Conservation (phyloP, 2,888 invertebrate genomes). For the Drosophila kuntzei region DNA sequence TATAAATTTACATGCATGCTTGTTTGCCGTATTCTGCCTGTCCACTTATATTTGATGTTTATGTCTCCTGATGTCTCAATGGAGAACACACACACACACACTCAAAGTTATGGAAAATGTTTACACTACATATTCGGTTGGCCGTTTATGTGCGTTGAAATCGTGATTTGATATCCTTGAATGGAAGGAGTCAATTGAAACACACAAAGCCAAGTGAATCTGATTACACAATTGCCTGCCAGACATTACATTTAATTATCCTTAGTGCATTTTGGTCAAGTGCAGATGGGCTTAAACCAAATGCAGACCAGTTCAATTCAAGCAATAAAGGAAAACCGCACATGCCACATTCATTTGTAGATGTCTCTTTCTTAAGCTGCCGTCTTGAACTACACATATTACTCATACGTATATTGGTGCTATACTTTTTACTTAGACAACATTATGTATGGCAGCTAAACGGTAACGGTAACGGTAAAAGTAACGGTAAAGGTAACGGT, state of each 20-base stretch:
- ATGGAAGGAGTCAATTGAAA: conserved; percentile 3
- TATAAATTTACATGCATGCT: conserved; percentile 54
- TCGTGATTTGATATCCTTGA: conserved; percentile 64
- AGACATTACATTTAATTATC: conserved; percentile 69
- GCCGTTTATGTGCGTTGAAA: conserved; percentile 65
- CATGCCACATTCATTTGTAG: conserved; percentile 61
- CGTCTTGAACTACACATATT: conserved; percentile 31
- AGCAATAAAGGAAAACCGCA: conserved; percentile 29
- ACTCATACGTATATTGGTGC: conserved; percentile 34
- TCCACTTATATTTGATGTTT: conserved; percentile 80
- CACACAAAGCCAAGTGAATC: conserved; percentile 14
- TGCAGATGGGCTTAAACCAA: background rate
- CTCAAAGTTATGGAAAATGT: conserved; percentile 45
- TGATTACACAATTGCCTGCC: conserved; percentile 25
- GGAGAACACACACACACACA: conserved; percentile 22
- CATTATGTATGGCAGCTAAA: conserved; percentile 46
- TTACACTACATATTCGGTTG: conserved; percentile 64
- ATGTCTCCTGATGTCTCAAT: conserved; percentile 66
- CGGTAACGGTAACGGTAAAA: conserved; percentile 26
- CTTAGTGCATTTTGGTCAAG: conserved; percentile 47
- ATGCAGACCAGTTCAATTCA: conserved; percentile 1
- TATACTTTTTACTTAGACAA: conserved; percentile 22
- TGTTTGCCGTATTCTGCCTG: conserved; percentile 49
- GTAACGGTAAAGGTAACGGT: conserved; percentile 28
- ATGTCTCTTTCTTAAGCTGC: conserved; percentile 39